These are phyloP conservation scores for Taenioides sp. DNA, from an alignment of 2,797 vertebrate genomes.

Conservation along the genomic window DNA sequence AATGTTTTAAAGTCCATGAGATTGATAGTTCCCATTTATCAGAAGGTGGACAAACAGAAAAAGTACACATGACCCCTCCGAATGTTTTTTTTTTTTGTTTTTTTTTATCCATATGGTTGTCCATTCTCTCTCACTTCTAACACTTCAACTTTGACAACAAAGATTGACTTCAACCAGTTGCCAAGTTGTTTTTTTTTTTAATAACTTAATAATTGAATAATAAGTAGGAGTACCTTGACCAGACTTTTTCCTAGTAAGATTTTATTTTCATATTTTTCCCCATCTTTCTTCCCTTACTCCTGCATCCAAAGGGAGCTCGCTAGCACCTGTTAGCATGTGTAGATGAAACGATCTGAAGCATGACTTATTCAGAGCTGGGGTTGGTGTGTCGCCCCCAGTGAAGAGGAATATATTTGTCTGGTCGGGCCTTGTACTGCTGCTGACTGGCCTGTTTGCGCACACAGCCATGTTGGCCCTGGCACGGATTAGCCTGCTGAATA, in stretches of 20 bases:
- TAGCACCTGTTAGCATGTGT: conserved; percentile 69
- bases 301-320: conserved; percentile 52
- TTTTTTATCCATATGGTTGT: no score
- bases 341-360: conserved; percentile 72
- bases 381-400: conserved; percentile 15
- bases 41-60: no score
- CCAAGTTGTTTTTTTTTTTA: no score
- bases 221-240: no score
- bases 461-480: conserved; percentile 47
- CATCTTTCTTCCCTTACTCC: conserved; percentile 20
- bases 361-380: conserved; percentile 62
- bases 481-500: conserved; percentile 43
- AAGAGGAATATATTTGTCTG: conserved; percentile 64
- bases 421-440: conserved; percentile 56
- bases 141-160: no score
- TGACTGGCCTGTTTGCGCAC: conserved; percentile 58
- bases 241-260: neutral
- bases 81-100: no score
- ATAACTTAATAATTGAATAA: no score
- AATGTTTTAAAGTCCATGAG: no score
- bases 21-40: no score
- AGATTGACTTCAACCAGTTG: no score
- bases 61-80: no score
- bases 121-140: no score
- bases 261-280: conserved; percentile 21